Conservation (phyloP, 2,888 invertebrate species). For the Boloria selene region DNA sequence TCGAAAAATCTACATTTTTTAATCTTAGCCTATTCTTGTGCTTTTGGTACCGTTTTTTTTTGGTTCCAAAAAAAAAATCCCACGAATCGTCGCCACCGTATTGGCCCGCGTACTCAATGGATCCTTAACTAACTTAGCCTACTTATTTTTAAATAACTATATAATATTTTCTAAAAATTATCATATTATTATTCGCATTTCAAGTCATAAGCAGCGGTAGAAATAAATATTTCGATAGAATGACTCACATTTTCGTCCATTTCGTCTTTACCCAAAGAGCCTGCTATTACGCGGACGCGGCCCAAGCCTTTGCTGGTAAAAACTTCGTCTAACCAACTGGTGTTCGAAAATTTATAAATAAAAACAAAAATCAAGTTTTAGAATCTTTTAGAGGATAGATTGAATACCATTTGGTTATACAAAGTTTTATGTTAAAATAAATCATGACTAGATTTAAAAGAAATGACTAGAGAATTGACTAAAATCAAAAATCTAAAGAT, state of each 20-base stretch:
- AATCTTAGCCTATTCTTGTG: conserved; percentile 70
- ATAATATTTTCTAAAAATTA: conserved; percentile 70
- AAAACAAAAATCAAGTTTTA: conserved; percentile 27
- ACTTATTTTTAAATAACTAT: conserved; percentile 55
- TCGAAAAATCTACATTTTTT: conserved; percentile 79
- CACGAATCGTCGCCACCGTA: conserved; percentile 58
- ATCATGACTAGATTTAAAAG: conserved; percentile 2
- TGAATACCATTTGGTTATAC: conserved; percentile 26
- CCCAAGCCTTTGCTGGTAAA: conserved; percentile 24
- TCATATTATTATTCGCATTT: conserved; percentile 57
- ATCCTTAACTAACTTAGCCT: conserved; percentile 50
- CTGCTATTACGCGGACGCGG: neutral
- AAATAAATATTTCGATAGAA: conserved; percentile 61
- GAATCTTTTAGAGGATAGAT: conserved; percentile 32
- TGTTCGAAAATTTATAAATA: conserved; percentile 24
- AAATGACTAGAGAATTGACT: neutral
- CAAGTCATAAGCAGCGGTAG: conserved; percentile 70
- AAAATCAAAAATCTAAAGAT: neutral
- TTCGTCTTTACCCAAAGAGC: conserved; percentile 27
- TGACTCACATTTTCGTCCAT: conserved; percentile 74
- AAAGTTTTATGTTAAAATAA: conserved; percentile 9
- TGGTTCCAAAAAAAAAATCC: conserved; percentile 39
- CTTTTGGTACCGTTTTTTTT: conserved; percentile 46
- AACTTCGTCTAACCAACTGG: conserved; percentile 23
- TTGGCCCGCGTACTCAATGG: conserved; percentile 78